Evolutionary conservation across 2,113 vertebrate genomes (phyloP).

Genomic region (Cyphomyrus plagiostoma): DNA sequence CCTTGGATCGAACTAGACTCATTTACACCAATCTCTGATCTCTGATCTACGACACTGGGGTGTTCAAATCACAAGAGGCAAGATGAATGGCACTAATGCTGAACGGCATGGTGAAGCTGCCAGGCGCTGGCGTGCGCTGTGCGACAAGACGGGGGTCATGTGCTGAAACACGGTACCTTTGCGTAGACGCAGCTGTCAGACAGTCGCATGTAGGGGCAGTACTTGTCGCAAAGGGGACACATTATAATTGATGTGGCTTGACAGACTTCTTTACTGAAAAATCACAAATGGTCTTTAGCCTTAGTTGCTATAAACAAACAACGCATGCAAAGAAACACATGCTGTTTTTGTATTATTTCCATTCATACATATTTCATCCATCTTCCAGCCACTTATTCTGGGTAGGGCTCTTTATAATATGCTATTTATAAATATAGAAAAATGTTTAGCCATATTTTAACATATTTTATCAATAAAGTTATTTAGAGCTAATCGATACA

Average conservation of each 20-base stretch:
- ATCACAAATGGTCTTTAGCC: conserved; percentile 38
- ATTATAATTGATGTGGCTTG: conserved; percentile 84
- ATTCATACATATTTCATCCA: neutral
- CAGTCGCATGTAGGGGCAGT: conserved; percentile 89
- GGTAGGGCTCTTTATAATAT: neutral
- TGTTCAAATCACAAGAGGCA: neutral
- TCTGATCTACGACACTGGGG: neutral
- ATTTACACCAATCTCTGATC: neutral
- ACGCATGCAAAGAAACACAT: neutral
- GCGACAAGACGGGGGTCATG: neutral
- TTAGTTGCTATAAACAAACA: conserved; percentile 1
- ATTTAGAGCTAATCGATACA: neutral
- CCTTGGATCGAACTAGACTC: too few species aligned
- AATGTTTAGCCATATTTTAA: neutral
- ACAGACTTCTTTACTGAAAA: conserved; percentile 93
- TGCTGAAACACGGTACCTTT: conserved; percentile 56
- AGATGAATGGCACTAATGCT: neutral
- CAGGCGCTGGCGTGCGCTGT: neutral
- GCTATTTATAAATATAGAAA: neutral
- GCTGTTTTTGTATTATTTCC: neutral
- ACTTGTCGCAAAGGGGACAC: conserved; percentile 95
- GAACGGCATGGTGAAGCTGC: neutral
- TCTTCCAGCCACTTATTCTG: neutral
- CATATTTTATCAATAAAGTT: neutral
- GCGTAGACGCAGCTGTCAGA: conserved; percentile 82